Evolutionary conservation across 2,888 invertebrate species (phyloP).

Genomic region (Drosophila nr. perissopoda): DNA sequence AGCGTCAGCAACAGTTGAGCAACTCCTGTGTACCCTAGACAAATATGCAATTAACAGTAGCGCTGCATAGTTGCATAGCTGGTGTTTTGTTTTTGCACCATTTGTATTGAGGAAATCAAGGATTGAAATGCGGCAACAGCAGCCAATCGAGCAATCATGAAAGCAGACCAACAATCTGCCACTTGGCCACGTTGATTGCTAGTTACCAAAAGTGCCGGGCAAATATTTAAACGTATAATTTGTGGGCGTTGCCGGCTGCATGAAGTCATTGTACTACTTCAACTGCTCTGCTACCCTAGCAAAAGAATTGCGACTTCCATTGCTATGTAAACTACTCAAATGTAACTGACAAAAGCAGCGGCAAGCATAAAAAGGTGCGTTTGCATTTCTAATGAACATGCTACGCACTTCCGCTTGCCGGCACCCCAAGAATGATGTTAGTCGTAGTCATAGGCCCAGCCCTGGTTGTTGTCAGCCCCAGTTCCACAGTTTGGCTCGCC

Average conservation of each 20-base stretch:
- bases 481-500: slow-evolving; percentile 48
- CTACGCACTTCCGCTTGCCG: slow-evolving; percentile 81
- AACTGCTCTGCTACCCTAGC: slow-evolving; percentile 18
- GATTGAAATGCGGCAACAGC: slow-evolving; percentile 29
- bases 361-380: slow-evolving; percentile 78
- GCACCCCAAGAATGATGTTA: slow-evolving; percentile 71
- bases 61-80: slow-evolving; percentile 27
- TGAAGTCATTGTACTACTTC: slow-evolving; percentile 55
- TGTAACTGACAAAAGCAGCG: slow-evolving; percentile 49
- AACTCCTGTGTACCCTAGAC: slow-evolving; percentile 59
- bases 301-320: slow-evolving; percentile 37
- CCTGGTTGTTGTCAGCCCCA: slow-evolving; percentile 16
- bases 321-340: slow-evolving; percentile 64
- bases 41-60: slow-evolving; percentile 80
- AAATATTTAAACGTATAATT: slow-evolving; percentile 76
- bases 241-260: slow-evolving; percentile 66
- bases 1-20: slow-evolving; percentile 75
- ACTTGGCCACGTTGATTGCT: slow-evolving; percentile 64
- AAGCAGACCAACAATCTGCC: slow-evolving; percentile 55
- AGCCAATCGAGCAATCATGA: slow-evolving; percentile 58
- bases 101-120: slow-evolving; percentile 53
- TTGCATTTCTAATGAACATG: slow-evolving; percentile 83
- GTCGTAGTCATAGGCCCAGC: slow-evolving; percentile 35
- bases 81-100: slow-evolving; percentile 39
- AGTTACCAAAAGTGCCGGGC: slow-evolving; percentile 71